Evolutionary conservation across 2,797 vertebrate genomes (phyloP).

Genomic region (Staurois parvus): DNA sequence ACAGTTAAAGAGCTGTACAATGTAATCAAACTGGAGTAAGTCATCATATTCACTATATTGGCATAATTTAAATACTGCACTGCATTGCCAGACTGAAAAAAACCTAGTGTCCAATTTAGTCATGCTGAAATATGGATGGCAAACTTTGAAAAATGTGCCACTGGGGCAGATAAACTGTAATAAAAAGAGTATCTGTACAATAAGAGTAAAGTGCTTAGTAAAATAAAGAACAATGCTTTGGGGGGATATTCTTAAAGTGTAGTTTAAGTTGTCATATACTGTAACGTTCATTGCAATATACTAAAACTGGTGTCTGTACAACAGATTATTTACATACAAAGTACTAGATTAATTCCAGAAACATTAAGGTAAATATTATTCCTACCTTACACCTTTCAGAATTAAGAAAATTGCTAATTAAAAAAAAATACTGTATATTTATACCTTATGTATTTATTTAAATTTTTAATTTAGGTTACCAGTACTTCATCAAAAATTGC

Average conservation of each 20-base stretch:
- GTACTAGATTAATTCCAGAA: not conserved
- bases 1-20: not conserved
- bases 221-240: conserved; percentile 56
- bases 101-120: conserved; percentile 44
- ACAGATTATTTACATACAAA: conserved; percentile 43
- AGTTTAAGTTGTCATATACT: conserved; percentile 46
- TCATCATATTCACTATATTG: conserved; percentile 1
- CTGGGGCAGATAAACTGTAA: conserved; percentile 53
- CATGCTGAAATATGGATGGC: conserved; percentile 52
- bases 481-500: too few species aligned
- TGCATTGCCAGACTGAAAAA: conserved; percentile 48
- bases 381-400: too few species aligned
- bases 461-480: too few species aligned
- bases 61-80: conserved; percentile 12
- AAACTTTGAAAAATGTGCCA: conserved; percentile 55
- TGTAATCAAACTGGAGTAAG: conserved; percentile 9
- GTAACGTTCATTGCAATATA: conserved; percentile 30
- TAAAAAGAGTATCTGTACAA: conserved; percentile 49
- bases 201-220: conserved; percentile 54
- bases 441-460: too few species aligned
- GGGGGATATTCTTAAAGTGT: conserved; percentile 44
- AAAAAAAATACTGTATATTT: too few species aligned
- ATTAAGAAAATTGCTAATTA: too few species aligned
- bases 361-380: too few species aligned
- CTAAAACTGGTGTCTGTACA: conserved; percentile 7